A percentile compares a stretch with the other conserved stretches of the same genome.
Conservation (phyloP, 2,797 vertebrate species). For the Telmatherina bonti region DNA sequence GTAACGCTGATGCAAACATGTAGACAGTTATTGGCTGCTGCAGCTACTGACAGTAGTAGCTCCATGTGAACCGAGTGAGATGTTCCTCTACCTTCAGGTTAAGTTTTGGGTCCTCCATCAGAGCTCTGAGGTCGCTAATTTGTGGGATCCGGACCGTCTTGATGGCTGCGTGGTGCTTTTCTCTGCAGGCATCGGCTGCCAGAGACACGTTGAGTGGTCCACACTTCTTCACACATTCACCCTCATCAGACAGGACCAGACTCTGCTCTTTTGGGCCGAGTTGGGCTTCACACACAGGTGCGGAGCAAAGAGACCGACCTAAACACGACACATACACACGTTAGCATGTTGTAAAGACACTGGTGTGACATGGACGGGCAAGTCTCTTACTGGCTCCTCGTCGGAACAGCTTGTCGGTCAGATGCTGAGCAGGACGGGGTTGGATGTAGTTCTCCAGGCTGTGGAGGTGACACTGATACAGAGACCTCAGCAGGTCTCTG, state of each 20-base stretch:
- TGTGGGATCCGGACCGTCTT: slow-evolving; percentile 92
- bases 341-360: not conserved
- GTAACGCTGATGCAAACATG: too few species aligned
- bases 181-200: slow-evolving; percentile 86
- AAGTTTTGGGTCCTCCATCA: slow-evolving; percentile 90
- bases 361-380: not conserved
- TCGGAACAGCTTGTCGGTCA: slow-evolving; percentile 90
- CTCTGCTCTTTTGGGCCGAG: slow-evolving; percentile 73
- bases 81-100: slow-evolving; percentile 85
- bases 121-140: slow-evolving; percentile 86
- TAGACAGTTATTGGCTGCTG: too few species aligned
- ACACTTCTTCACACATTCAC: slow-evolving; percentile 89
- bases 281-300: slow-evolving; percentile 85
- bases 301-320: slow-evolving; percentile 88
- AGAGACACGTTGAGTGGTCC: slow-evolving; percentile 88
- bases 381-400: slow-evolving; percentile 85
- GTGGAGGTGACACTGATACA: slow-evolving; percentile 91
- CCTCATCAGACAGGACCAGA: slow-evolving; percentile 84
- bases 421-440: slow-evolving; percentile 89
- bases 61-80: too few species aligned
- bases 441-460: slow-evolving; percentile 94
- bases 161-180: slow-evolving; percentile 89
- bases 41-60: too few species aligned
- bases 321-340: not conserved
- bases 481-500: slow-evolving; percentile 89